These are phyloP conservation scores for Zosterops borbonicus DNA, from an alignment of 2,113 vertebrate species.

Conservation along the genomic window DNA sequence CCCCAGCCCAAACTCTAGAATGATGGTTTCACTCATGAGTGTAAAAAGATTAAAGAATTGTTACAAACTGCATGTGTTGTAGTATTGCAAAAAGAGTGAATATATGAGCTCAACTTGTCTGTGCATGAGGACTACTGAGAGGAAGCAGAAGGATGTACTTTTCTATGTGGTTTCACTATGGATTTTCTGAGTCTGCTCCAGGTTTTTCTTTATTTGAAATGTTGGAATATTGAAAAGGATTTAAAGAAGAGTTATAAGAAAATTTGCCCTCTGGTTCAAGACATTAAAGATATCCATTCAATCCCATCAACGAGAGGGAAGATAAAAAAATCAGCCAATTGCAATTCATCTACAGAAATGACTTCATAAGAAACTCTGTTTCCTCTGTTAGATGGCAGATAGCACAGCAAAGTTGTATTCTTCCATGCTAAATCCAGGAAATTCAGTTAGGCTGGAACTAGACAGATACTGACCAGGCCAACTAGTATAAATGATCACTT, in stretches of 20 bases:
- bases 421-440: neutral
- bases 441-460: neutral
- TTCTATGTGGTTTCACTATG: neutral
- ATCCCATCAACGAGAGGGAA: neutral
- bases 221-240: neutral
- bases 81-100: neutral
- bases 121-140: neutral
- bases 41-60: neutral
- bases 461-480: neutral
- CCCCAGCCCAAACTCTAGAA: neutral
- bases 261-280: neutral
- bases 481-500: neutral
- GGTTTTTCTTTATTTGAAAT: neutral
- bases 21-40: neutral
- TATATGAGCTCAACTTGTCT: neutral
- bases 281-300: neutral
- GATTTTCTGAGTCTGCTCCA: neutral
- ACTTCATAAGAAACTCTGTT: neutral
- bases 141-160: neutral
- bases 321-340: neutral
- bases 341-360: neutral
- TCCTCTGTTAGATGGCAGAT: neutral
- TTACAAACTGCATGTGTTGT: neutral
- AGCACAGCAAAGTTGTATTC: neutral
- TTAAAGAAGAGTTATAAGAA: neutral